Evolutionary conservation across 2,888 invertebrate genomes (phyloP).

Genomic region (Apodemia zela): DNA sequence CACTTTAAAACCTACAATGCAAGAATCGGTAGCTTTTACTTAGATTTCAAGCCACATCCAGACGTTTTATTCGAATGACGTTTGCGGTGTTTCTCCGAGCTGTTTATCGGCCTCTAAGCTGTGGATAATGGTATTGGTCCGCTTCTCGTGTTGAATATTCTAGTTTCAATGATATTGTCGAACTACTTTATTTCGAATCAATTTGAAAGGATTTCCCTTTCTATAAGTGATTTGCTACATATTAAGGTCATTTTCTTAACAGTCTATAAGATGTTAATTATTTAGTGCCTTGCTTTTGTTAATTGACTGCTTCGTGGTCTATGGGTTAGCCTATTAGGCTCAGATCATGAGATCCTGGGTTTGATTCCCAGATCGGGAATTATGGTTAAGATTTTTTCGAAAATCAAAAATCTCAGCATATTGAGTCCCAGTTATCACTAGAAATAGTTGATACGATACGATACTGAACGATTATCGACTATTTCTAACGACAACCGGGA

Average conservation of each 20-base stretch:
- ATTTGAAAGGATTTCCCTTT: neutral
- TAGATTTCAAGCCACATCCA: slow-evolving; percentile 12
- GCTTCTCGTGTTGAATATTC: slow-evolving; percentile 23
- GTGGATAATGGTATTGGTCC: slow-evolving; percentile 38
- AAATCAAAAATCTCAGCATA: no score
- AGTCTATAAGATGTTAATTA: no score
- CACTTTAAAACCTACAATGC: neutral
- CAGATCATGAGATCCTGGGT: no score
- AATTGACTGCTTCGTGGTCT: no score
- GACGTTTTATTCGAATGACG: slow-evolving; percentile 28
- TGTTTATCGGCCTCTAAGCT: slow-evolving; percentile 47
- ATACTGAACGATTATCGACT: no score
- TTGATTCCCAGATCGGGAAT: no score
- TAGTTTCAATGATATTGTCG: slow-evolving; percentile 20
- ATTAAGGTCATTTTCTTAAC: neutral
- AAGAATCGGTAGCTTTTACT: neutral
- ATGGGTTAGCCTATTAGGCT: no score
- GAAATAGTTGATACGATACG: no score
- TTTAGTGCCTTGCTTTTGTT: no score
- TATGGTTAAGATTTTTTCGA: no score
- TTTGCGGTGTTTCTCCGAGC: slow-evolving; percentile 40
- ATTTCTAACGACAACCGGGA: no score
- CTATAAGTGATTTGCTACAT: neutral
- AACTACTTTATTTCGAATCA: slow-evolving; percentile 1
- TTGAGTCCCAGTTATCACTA: no score